These are phyloP conservation scores for Conger conger DNA, from an alignment of 2,113 vertebrate species.

Conservation along the genomic window DNA sequence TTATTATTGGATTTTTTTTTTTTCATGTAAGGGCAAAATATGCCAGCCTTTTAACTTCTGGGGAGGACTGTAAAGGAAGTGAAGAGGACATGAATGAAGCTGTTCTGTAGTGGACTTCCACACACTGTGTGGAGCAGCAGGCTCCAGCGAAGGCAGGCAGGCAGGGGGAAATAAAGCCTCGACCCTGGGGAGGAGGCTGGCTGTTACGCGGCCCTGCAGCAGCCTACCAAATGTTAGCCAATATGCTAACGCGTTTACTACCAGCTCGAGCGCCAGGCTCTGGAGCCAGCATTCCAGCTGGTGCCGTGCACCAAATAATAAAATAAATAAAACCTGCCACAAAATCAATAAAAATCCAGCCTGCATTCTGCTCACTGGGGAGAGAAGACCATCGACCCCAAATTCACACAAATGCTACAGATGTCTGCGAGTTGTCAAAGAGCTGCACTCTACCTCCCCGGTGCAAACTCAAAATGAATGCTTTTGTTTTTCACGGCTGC, in stretches of 20 bases:
- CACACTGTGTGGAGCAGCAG: background rate
- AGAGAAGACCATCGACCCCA: background rate
- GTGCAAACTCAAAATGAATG: too few relatives aligned
- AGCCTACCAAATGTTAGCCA: background rate
- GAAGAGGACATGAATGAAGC: too few relatives aligned
- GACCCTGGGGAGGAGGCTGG: too few relatives aligned
- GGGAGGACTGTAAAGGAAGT: too few relatives aligned
- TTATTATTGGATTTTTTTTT: too few relatives aligned
- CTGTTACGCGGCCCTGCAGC: background rate
- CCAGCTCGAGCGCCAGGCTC: background rate
- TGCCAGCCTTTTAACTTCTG: too few relatives aligned
- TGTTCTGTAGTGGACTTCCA: too few relatives aligned
- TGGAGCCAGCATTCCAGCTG: background rate
- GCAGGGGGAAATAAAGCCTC: background rate
- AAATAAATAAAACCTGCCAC: background rate
- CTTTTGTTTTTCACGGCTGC: too few relatives aligned
- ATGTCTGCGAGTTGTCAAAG: background rate
- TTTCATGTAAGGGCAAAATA: too few relatives aligned
- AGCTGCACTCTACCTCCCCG: background rate
- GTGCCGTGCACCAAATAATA: background rate
- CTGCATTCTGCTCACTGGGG: too few relatives aligned
- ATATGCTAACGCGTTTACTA: background rate
- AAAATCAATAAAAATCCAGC: background rate
- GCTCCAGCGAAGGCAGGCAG: background rate
- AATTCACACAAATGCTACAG: background rate